Conservation (phyloP, 1,140 invertebrate genomes). For the Stenopsyche tienmushanensis region DNA sequence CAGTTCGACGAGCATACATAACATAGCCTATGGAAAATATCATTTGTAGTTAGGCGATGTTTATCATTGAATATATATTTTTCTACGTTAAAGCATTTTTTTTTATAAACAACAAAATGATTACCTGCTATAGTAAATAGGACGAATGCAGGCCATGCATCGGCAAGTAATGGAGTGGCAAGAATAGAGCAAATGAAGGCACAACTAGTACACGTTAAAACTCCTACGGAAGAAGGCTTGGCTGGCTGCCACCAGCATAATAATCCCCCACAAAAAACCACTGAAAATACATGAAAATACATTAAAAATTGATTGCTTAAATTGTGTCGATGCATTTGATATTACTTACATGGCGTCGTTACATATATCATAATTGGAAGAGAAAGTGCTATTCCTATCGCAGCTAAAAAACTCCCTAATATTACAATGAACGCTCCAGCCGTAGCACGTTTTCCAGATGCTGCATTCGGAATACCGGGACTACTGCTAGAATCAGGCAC, state of each 20-base stretch:
- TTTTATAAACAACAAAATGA: no score
- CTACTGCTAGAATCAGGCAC: slow-evolving; percentile 48
- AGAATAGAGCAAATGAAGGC: slow-evolving; percentile 46
- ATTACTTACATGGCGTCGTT: slow-evolving; percentile 23
- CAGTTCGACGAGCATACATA: slow-evolving; percentile 53
- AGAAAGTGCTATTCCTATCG: slow-evolving; percentile 44
- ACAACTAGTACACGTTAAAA: slow-evolving; percentile 10
- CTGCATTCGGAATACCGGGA: slow-evolving; percentile 45
- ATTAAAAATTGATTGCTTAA: background rate
- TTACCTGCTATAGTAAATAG: slow-evolving; percentile 54
- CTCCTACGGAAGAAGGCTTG: slow-evolving; percentile 38
- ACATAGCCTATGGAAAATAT: slow-evolving; percentile 47
- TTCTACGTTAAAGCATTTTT: no score
- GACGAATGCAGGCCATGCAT: slow-evolving; percentile 55
- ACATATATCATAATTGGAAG: slow-evolving; percentile 29
- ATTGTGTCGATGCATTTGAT: background rate
- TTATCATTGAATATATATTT: no score
- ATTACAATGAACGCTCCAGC: slow-evolving; percentile 47
- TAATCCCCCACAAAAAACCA: slow-evolving; percentile 48
- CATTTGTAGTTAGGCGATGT: no score
- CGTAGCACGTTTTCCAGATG: slow-evolving; percentile 44
- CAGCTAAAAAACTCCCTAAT: slow-evolving; percentile 46
- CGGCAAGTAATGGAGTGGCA: slow-evolving; percentile 50
- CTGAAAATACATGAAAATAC: slow-evolving; percentile 42
- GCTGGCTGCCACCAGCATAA: slow-evolving; percentile 51